Evolutionary conservation across 2,888 invertebrate species (phyloP), one percentile per base, ranked within the genome.

Genomic region (Chrysomela aeneicollis): DNA sequence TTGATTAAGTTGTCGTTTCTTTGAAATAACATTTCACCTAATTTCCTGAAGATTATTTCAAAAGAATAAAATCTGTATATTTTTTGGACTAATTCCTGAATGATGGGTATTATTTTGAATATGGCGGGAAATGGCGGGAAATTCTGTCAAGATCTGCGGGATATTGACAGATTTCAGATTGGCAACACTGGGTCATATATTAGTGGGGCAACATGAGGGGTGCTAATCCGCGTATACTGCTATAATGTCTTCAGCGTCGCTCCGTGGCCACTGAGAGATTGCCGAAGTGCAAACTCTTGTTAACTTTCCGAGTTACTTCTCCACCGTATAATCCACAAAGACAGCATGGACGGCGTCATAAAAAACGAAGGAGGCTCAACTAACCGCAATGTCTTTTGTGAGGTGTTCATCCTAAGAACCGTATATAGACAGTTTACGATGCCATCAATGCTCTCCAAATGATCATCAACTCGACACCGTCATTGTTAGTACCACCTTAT

Each of bases 221-320:
- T 71, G 71, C 71, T 74, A 75, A 75, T 75, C 76, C 74, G 55
- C 63, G 67, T 64, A 60, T 64, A 59, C 70, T 75, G 73, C 72
- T 73, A 74, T 75, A 74, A 74, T 71, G 73, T 75, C 70, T 72
- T 71, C 73, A 72, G 73, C 70, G 71, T 70, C 71, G 68, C 70
- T 72, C 61, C 66, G 71, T 71, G 73, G 70, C 71, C 74, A 72
- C 74, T 74, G 74, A 76, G 73, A 77, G 76, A 74, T 76, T 70
- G 77, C 74, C 78, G 77, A 42, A 80, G 80, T 80, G 80, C 80
- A 80, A 79, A 79, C 75, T 79, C 79, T 79, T 79, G 79, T 79
- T 78, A 78, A 78, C 71, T 77, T 78, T 76, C 72, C 73, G 74
- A 77, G 77, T 80, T 78, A 79, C 77, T 78, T 77, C 79, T 73